phyloP scores from a whole-genome alignment of 1,140 invertebrate genomes.

The Drosophila insularis region DNA sequence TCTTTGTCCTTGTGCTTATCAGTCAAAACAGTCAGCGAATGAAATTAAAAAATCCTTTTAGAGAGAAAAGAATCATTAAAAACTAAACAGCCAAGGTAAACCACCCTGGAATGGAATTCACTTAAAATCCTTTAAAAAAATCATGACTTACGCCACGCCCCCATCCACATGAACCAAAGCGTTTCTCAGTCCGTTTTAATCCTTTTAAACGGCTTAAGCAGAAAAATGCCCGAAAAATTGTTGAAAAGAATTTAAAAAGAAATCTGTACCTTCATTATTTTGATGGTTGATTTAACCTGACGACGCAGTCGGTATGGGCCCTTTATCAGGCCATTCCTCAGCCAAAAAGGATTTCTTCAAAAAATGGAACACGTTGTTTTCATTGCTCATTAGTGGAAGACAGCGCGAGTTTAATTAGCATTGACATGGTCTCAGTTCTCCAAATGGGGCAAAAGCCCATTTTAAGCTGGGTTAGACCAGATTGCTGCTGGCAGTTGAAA shows the following conservation, averaged over 20 bases:
- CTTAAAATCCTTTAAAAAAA: constrained; percentile 59
- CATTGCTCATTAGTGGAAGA: constrained; percentile 81
- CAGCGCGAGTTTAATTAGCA: constrained; percentile 80
- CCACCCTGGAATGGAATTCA: constrained; percentile 38
- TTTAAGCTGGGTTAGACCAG: constrained; percentile 64
- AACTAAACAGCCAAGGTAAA: constrained; percentile 30
- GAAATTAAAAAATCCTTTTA: constrained; percentile 62
- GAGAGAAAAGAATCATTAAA: constrained; percentile 22
- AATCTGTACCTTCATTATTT: constrained; percentile 75
- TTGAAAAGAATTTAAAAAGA: constrained; percentile 70
- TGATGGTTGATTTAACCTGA: constrained; percentile 79
- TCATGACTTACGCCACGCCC: constrained; percentile 20
- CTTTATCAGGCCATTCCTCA: constrained; percentile 66
- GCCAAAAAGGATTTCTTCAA: constrained; percentile 7
- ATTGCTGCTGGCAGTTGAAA: constrained; percentile 67
- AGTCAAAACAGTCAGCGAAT: constrained; percentile 44
- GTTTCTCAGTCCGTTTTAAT: constrained; percentile 45
- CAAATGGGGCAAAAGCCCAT: constrained; percentile 19
- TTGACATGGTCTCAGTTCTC: constrained; percentile 59
- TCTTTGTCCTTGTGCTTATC: constrained; percentile 33
- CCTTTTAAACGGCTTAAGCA: constrained; percentile 68
- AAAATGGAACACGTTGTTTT: constrained; percentile 77
- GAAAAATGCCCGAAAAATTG: constrained; percentile 60
- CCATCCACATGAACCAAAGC: neutral
- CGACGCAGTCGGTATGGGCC: constrained; percentile 30